A percentile compares a stretch with the other conserved stretches of the same genome.
Evolutionary conservation across 1,140 invertebrate genomes (phyloP).

Genomic region (Antheraea pernyi): DNA sequence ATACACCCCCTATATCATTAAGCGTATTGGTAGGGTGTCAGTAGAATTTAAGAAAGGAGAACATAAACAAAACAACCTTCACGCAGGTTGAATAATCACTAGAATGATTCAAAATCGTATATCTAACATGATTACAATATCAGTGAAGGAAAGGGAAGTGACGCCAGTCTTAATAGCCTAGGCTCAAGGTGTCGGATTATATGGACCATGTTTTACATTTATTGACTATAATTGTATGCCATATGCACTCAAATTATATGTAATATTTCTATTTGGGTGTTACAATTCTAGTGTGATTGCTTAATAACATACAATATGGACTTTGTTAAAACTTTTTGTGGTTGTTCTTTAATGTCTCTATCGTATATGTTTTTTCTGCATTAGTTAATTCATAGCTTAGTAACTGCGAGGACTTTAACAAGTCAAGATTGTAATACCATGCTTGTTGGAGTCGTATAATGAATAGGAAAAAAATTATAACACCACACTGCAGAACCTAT

Average conservation of each 20-base stretch:
- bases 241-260: background rate
- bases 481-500: no score
- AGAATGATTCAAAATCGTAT: conserved; percentile 29
- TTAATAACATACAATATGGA: background rate
- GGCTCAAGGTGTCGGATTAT: conserved; percentile 49
- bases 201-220: conserved; percentile 21
- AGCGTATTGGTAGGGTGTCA: background rate
- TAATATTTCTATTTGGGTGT: background rate
- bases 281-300: background rate
- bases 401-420: no score
- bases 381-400: no score
- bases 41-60: background rate
- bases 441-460: no score
- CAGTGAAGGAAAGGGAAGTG: conserved; percentile 62
- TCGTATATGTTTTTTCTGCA: background rate
- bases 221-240: conserved; percentile 9
- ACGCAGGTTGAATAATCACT: conserved; percentile 33
- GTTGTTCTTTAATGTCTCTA: background rate
- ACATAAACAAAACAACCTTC: conserved; percentile 33
- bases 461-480: no score
- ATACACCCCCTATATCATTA: no score
- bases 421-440: no score
- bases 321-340: background rate
- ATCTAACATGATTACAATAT: conserved; percentile 43
- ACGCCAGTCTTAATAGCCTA: conserved; percentile 38